These are phyloP conservation scores for Apteryx owenii DNA, from an alignment of 2,113 vertebrate species.

Conservation along the genomic window DNA sequence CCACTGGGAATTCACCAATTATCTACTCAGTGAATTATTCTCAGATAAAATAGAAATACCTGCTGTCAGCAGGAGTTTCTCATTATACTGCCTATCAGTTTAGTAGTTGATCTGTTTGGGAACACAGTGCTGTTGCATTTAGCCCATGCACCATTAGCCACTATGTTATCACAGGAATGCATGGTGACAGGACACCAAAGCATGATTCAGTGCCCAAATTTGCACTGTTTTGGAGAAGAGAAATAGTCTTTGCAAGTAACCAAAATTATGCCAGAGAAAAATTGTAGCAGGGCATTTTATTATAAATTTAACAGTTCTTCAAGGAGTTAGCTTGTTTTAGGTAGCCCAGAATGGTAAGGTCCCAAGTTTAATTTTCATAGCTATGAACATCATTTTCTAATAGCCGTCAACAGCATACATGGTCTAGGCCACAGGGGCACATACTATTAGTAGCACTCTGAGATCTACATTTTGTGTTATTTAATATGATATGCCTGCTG, in stretches of 20 bases:
- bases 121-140: not conserved
- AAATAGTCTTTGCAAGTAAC: not conserved
- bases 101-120: not conserved
- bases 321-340: slow-evolving; percentile 48
- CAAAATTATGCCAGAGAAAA: slow-evolving; percentile 54
- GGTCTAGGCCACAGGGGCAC: not conserved
- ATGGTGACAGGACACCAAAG: slow-evolving; percentile 35
- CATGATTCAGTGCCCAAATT: slow-evolving; percentile 49
- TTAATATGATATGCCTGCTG: not conserved
- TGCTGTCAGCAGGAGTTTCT: slow-evolving; percentile 73
- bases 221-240: slow-evolving; percentile 29
- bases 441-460: not conserved
- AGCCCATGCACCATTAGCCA: slow-evolving; percentile 29
- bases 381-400: not conserved
- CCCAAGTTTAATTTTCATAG: not conserved
- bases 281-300: slow-evolving; percentile 7
- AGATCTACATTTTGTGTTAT: not conserved
- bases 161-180: slow-evolving; percentile 19
- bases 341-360: slow-evolving; percentile 2
- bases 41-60: slow-evolving; percentile 75
- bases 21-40: slow-evolving; percentile 78
- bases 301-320: slow-evolving; percentile 54
- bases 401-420: not conserved
- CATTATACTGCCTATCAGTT: slow-evolving; percentile 40
- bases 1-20: slow-evolving; percentile 79